Evolutionary conservation across 2,113 vertebrate species (phyloP), one percentile per base, ranked within the genome.

Genomic region (Cyphomyrus plagiostoma): DNA sequence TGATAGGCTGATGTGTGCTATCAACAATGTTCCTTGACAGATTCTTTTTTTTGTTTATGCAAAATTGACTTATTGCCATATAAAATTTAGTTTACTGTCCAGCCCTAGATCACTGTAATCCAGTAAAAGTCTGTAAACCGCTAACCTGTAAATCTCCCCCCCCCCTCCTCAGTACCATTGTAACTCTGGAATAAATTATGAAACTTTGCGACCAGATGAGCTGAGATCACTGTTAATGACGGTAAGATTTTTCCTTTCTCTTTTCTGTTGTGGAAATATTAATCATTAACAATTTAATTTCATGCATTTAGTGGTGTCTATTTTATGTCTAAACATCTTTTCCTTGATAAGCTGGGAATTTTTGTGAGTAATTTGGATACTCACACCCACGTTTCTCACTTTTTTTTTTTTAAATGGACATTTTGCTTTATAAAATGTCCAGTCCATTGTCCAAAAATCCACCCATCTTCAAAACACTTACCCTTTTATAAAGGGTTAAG

Each of bases 141-240:
- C 82, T 56, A 48, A 17, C 35, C 85, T 91, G 35, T 23, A 17
- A 46, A 30, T 53, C 39, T 0, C 82, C 26, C 88, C 74, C 26
- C 88, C 62, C 90, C 23, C n/a, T 13, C 1, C 35, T 48, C 94
- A 99, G 98, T 98, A 98, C 94, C 98, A 96, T 95, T 96, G 95
- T 90, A 98, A 95, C 91, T 92, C 97, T 2, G 97, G 98, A 89
- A 98, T 99, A 95, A 99, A 91, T 93, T 99, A 99, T 42, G 98
- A 99, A 94, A 97, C 96, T 1, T 94, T 99, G 92, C 98, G 97
- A 39, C 98, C 97, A 0, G 97, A 98, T 91, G 98, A 99, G 94
- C 96, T 99, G 87, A 93, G 97, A 85, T 98, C 97, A 7, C 94
- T 99, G 91, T 96, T 99, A 70, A 98, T 97, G 52, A 99, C 97